These are phyloP conservation scores for Vidua chalybeata DNA, from an alignment of 2,113 vertebrate species.

Conservation along the genomic window DNA sequence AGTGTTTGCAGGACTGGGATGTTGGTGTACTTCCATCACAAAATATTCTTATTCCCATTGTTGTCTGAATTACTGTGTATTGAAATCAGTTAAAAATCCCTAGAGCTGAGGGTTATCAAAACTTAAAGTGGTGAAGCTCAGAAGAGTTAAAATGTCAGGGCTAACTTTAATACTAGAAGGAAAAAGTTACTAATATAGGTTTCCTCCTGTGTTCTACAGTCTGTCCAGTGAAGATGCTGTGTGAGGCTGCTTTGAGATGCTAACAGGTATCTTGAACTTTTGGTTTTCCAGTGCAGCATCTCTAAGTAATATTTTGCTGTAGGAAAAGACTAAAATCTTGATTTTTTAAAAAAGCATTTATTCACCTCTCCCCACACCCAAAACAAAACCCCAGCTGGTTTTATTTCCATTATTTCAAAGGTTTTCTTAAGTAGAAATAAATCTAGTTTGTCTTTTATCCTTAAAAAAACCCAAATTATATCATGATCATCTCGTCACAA, in stretches of 20 bases:
- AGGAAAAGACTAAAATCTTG: constrained; percentile 44
- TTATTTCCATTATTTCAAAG: constrained; percentile 32
- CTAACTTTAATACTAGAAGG: constrained; percentile 62
- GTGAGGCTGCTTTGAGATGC: constrained; percentile 71
- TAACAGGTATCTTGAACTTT: constrained; percentile 70
- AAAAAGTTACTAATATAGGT: constrained; percentile 70
- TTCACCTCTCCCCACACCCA: constrained; percentile 25
- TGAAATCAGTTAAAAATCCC: constrained; percentile 33
- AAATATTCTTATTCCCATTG: constrained; percentile 5
- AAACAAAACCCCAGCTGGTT: neutral
- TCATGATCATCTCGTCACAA: constrained; percentile 47
- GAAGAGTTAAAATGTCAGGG: constrained; percentile 58
- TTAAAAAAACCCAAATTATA: neutral
- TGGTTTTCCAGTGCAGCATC: constrained; percentile 71
- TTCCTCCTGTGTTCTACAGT: constrained; percentile 72
- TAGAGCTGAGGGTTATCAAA: constrained; percentile 36
- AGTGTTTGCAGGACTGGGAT: constrained; percentile 53
- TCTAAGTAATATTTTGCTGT: constrained; percentile 67
- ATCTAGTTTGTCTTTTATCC: constrained; percentile 10
- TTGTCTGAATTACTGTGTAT: constrained; percentile 49
- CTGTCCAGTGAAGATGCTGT: constrained; percentile 72
- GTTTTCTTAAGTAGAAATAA: constrained; percentile 2
- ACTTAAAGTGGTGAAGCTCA: constrained; percentile 44
- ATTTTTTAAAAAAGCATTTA: neutral
- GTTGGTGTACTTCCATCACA: constrained; percentile 49